These are phyloP conservation scores for Elephas maximus DNA, from an alignment of 2,113 vertebrate species.

Conservation along the genomic window DNA sequence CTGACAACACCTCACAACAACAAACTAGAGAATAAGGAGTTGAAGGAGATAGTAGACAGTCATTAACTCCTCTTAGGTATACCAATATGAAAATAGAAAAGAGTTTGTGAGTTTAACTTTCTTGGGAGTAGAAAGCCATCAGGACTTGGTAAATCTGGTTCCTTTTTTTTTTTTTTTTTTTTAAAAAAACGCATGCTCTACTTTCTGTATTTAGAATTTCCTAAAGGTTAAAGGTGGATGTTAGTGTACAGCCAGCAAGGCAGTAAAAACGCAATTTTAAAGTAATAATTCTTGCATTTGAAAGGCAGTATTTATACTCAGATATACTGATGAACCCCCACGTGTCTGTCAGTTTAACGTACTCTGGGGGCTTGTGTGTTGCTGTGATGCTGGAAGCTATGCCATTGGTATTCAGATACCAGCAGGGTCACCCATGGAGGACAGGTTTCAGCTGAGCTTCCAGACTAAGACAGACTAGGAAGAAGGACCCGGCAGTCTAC, in stretches of 20 bases:
- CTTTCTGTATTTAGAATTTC: constrained; percentile 36
- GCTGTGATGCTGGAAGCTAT: no score
- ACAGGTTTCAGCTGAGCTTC: no score
- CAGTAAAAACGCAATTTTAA: constrained; percentile 29
- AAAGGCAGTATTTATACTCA: constrained; percentile 43
- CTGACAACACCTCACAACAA: not conserved
- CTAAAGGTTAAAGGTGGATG: constrained; percentile 12
- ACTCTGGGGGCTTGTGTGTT: no score
- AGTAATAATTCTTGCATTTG: constrained; percentile 56
- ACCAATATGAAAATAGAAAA: constrained; percentile 50
- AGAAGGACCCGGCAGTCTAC: no score
- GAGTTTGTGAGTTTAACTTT: constrained; percentile 35
- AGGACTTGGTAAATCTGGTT: not conserved
- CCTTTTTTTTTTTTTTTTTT: not conserved
- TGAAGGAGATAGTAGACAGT: constrained; percentile 17
- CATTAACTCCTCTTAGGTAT: not conserved
- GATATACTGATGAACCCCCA: constrained; percentile 31
- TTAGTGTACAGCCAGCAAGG: not conserved
- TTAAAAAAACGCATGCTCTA: not conserved
- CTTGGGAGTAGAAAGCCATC: not conserved
- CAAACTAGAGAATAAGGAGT: constrained; percentile 19
- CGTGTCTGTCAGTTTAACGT: no score
- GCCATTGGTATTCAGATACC: no score
- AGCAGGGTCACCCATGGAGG: no score
- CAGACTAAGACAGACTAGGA: no score